Conservation (phyloP, 35 echinoderm and acorn worm genomes). For the Ptychodera flava region DNA sequence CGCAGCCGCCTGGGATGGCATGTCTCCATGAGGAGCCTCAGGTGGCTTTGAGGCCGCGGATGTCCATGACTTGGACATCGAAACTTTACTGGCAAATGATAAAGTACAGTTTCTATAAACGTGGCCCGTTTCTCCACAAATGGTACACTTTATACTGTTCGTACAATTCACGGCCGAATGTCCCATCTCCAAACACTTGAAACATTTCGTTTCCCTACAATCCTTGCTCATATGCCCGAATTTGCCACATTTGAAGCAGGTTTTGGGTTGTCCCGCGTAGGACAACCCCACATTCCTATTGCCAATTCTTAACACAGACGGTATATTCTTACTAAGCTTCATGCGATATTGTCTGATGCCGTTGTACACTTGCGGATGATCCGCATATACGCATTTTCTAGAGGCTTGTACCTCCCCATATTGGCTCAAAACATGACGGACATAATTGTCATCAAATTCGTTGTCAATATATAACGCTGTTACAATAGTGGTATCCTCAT, state of each 20-base stretch:
- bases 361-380: slow-evolving; percentile 23
- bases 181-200: slow-evolving; percentile 12
- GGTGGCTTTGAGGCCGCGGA: too few relatives aligned
- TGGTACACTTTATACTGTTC: slow-evolving; percentile 12
- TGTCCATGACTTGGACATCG: background rate
- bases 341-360: slow-evolving; percentile 30
- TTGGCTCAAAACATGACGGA: background rate
- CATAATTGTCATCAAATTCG: slow-evolving; percentile 29
- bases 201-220: slow-evolving; percentile 12
- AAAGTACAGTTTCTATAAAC: slow-evolving; percentile 13
- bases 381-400: background rate
- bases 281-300: background rate
- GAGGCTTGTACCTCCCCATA: slow-evolving; percentile 35
- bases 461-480: background rate
- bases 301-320: slow-evolving; percentile 4
- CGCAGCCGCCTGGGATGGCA: too few relatives aligned
- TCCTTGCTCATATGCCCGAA: slow-evolving; percentile 6
- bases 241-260: slow-evolving; percentile 14
- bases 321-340: slow-evolving; percentile 14
- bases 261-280: slow-evolving; percentile 32
- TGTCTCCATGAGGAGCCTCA: too few relatives aligned
- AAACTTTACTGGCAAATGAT: slow-evolving; percentile 21
- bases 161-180: slow-evolving; percentile 16
- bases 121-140: slow-evolving; percentile 25
- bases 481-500: background rate